Evolutionary conservation across 1,140 invertebrate species (phyloP).

Genomic region (Phocides pigmalion): DNA sequence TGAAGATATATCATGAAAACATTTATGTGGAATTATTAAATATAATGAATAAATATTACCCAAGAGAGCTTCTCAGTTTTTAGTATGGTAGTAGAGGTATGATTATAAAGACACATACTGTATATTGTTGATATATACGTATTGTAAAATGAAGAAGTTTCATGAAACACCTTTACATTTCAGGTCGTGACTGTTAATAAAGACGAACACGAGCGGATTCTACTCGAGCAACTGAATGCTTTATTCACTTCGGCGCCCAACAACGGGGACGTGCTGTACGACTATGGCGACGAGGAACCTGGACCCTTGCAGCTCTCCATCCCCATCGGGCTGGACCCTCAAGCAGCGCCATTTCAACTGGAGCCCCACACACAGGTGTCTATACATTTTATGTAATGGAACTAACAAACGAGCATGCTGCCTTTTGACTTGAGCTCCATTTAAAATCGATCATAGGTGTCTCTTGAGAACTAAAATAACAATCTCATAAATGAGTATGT

Average conservation of each 20-base stretch:
- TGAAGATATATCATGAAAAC: no score
- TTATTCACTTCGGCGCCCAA: slow-evolving; percentile 62
- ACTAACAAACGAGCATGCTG: no score
- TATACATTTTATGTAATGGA: no score
- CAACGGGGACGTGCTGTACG: slow-evolving; percentile 63
- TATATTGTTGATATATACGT: no score
- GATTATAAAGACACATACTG: background rate
- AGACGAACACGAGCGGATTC: slow-evolving; percentile 68
- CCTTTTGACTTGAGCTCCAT: no score
- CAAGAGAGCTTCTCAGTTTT: no score
- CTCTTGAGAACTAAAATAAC: no score
- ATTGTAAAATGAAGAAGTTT: background rate
- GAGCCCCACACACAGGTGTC: slow-evolving; percentile 69
- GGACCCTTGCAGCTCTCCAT: slow-evolving; percentile 72
- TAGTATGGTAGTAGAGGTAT: no score
- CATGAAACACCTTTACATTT: slow-evolving; percentile 32
- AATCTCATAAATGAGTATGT: no score
- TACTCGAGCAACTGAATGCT: slow-evolving; percentile 70
- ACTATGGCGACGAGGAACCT: slow-evolving; percentile 71
- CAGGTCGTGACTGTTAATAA: slow-evolving; percentile 71
- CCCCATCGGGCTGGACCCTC: slow-evolving; percentile 67
- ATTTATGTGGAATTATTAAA: no score
- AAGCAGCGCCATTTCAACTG: slow-evolving; percentile 58
- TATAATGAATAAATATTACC: no score
- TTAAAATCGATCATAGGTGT: no score